Conservation (phyloP, 2,888 invertebrate genomes). For the Meandrusa payeni region DNA sequence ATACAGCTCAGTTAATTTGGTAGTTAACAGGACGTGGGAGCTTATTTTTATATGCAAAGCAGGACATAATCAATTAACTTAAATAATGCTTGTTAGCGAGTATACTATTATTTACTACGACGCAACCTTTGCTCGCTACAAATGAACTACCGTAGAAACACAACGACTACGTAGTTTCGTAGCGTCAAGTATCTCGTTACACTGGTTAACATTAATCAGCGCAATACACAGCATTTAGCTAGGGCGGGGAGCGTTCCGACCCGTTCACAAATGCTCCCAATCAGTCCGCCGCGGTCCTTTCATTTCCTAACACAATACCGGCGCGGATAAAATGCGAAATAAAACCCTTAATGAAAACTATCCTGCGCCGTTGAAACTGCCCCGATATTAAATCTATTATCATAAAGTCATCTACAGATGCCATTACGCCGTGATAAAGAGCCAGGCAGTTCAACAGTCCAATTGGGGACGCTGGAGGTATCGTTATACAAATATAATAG, state of each 20-base stretch:
- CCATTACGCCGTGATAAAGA: slow-evolving; percentile 31
- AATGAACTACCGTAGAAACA: too few relatives aligned
- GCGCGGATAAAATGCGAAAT: slow-evolving; percentile 37
- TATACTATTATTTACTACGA: too few relatives aligned
- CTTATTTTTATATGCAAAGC: too few relatives aligned
- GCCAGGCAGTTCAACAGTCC: slow-evolving; percentile 3
- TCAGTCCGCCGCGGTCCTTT: slow-evolving; percentile 33
- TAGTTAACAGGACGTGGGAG: too few relatives aligned
- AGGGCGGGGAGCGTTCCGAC: slow-evolving; percentile 36
- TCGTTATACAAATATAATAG: slow-evolving; percentile 4
- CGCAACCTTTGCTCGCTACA: too few relatives aligned
- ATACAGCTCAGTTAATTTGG: too few relatives aligned
- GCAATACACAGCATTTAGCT: slow-evolving; percentile 29
- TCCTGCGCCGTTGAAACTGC: slow-evolving; percentile 31
- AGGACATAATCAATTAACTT: too few relatives aligned
- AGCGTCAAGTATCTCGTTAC: slow-evolving; percentile 26
- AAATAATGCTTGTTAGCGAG: too few relatives aligned
- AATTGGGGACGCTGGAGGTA: slow-evolving; percentile 9
- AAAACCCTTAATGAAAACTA: slow-evolving; percentile 42
- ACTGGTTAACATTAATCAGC: slow-evolving; percentile 41
- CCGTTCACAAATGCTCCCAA: slow-evolving; percentile 40
- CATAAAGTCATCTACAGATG: slow-evolving; percentile 39
- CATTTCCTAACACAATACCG: slow-evolving; percentile 33
- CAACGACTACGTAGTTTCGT: slow-evolving; percentile 27
- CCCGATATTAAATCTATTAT: slow-evolving; percentile 39